phyloP scores from a whole-genome alignment of 2,113 vertebrate species.

The Phalacrocorax carbo region DNA sequence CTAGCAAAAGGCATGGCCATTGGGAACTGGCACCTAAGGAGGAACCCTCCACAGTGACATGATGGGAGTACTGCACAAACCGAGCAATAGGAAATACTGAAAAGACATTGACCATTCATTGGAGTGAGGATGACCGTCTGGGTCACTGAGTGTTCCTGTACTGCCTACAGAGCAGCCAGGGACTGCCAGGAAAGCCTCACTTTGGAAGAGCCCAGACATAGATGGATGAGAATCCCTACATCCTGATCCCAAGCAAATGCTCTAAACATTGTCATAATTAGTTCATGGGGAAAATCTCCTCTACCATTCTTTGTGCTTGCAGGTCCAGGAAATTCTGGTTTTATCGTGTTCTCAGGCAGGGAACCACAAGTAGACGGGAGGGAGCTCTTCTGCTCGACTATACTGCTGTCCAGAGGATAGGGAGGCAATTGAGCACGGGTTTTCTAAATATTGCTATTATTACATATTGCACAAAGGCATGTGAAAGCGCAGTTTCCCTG shows the following conservation, averaged over 20 bases:
- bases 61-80: neutral
- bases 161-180: neutral
- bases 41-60: neutral
- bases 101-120: neutral
- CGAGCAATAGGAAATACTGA: neutral
- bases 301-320: neutral
- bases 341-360: neutral
- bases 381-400: neutral
- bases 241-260: neutral
- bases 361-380: neutral
- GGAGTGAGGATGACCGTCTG: neutral
- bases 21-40: neutral
- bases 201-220: neutral
- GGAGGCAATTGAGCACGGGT: neutral
- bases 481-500: neutral
- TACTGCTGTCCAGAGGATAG: neutral
- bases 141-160: fast-evolving
- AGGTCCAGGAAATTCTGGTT: neutral
- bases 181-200: neutral
- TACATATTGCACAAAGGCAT: neutral
- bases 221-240: neutral
- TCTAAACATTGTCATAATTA: neutral
- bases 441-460: neutral
- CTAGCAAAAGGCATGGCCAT: neutral
- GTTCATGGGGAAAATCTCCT: neutral